Conservation (phyloP, 2,888 invertebrate species). For the Pristionchus arcanus region DNA sequence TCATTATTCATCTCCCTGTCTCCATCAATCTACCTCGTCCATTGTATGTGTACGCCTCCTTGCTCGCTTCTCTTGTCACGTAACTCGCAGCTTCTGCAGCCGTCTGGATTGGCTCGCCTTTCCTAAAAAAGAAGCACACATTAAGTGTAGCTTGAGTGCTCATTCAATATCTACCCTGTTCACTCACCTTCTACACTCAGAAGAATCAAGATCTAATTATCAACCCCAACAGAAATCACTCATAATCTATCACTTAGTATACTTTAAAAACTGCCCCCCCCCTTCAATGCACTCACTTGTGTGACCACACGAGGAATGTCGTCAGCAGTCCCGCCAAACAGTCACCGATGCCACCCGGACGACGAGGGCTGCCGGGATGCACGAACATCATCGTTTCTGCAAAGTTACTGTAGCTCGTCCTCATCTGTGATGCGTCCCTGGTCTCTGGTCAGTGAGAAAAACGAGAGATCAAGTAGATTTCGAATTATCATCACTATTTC, state of each 20-base stretch:
- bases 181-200: no score
- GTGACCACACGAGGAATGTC: slow-evolving; percentile 84
- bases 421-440: not conserved
- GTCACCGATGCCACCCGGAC: slow-evolving; percentile 99
- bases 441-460: no score
- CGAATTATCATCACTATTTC: not conserved
- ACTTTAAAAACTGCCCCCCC: not conserved
- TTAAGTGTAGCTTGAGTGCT: no score
- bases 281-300: slow-evolving; percentile 58
- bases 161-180: no score
- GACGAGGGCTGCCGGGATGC: slow-evolving; percentile 84
- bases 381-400: not conserved
- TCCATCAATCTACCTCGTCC: slow-evolving; percentile 5
- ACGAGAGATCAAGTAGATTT: no score
- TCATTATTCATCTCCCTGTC: no score
- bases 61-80: slow-evolving; percentile 22
- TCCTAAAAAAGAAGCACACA: no score
- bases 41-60: not conserved
- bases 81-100: slow-evolving; percentile 45
- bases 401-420: not conserved
- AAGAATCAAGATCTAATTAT: no score
- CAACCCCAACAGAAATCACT: no score
- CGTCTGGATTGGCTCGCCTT: not conserved
- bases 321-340: slow-evolving; percentile 91
- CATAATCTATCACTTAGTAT: no score